A percentile compares a stretch with the other conserved stretches of the same genome.
Conservation (phyloP, 2,888 invertebrate genomes). For the Amphiduros pacificus region DNA sequence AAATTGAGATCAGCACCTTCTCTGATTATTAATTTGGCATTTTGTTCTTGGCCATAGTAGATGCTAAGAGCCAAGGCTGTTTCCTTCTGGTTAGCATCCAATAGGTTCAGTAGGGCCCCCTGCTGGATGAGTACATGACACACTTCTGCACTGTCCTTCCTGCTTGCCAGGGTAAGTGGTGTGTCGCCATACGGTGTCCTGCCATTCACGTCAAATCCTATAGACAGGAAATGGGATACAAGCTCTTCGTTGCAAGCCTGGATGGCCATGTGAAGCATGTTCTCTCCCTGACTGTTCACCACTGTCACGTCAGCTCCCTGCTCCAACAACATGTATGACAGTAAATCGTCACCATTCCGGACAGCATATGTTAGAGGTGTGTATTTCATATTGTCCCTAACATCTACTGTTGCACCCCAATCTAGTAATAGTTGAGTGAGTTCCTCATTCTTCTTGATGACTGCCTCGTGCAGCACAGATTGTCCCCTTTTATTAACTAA, state of each 20-base stretch:
- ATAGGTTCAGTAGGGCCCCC: constrained; percentile 34
- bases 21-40: constrained; percentile 34
- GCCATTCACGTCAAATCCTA: background rate
- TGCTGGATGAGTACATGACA: constrained; percentile 30
- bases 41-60: constrained; percentile 38
- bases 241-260: background rate
- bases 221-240: background rate
- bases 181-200: constrained; percentile 27
- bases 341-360: background rate
- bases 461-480: background rate
- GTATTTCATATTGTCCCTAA: background rate
- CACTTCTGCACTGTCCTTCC: constrained; percentile 24
- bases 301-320: constrained; percentile 32
- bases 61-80: constrained; percentile 37
- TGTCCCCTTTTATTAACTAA: background rate
- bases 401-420: background rate
- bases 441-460: background rate
- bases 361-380: constrained; percentile 2
- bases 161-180: constrained; percentile 33
- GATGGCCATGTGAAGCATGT: background rate
- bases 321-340: constrained; percentile 24
- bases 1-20: constrained; percentile 36
- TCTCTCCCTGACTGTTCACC: constrained; percentile 29
- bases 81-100: constrained; percentile 32
- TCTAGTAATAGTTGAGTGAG: background rate